Evolutionary conservation across 2,113 vertebrate species (phyloP), one percentile per base, ranked within the genome.

Genomic region (Pogonocichla stellata): DNA sequence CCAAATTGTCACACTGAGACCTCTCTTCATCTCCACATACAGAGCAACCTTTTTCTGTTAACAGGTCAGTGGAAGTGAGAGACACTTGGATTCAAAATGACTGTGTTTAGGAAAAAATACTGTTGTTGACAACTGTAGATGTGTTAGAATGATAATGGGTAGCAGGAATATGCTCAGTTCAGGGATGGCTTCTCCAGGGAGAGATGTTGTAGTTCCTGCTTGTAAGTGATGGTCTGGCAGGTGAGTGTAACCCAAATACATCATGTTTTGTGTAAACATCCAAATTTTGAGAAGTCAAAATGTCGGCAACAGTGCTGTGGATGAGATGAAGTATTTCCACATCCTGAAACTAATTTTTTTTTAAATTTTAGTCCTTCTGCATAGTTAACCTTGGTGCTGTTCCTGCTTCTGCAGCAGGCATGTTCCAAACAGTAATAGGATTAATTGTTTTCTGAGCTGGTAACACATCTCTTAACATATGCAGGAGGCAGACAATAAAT

Each of bases 401-500:
- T 89, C 14, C 33, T 36, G 45, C 78, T 86, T 67, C 42, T 28
- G 8, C 50, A 74, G n/a, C 61, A 19, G 54, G 60, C 50, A 6
- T 57, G n/a, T 79, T 84, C 65, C 50, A 66, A 81, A 57, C 50
- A 58, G 10, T 73, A 92, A 93, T 10, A 80, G 70, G 84, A 86
- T 96, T 96, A 95, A 86, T 97, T 95, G 94, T 91, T 94, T 95
- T 84, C 56, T 91, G 78, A 81, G 58, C 45, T 74, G 42, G 26
- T 88, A 71, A 62, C 84, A 36, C 75, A 72, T 93, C 65, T 77
- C 78, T 93, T 88, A 88, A 78, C 66, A 70, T 89, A 88, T 81
- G 83, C 71, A 96, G 92, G 40, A 94, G 72, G 83, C 50, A 96
- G 94, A 51, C 51, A 88, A 80, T 91, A 93, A 97, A 92, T 92